Evolutionary conservation across 2,113 vertebrate genomes (phyloP).

Genomic region (Lepisosteus oculatus): DNA sequence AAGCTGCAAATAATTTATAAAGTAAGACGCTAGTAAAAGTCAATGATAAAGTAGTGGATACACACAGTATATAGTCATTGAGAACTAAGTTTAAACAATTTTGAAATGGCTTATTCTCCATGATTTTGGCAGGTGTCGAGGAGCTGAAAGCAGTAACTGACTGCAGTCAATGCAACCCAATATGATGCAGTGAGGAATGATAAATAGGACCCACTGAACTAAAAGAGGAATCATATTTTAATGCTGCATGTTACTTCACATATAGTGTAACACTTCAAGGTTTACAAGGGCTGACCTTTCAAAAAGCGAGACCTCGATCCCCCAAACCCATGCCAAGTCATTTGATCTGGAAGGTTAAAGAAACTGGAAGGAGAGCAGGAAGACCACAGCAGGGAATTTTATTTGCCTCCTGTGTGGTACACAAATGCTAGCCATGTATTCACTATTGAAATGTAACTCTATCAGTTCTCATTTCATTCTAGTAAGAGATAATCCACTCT

Average conservation of each 20-base stretch:
- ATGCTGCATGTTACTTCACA: background rate
- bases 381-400: too few relatives aligned
- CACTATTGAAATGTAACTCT: too few relatives aligned
- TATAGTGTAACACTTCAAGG: background rate
- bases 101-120: background rate
- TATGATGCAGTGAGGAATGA: background rate
- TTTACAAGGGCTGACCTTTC: background rate
- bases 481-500: too few relatives aligned
- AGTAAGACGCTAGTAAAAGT: too few relatives aligned
- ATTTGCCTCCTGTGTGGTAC: too few relatives aligned
- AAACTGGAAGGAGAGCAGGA: too few relatives aligned
- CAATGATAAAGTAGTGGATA: too few relatives aligned
- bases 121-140: too few relatives aligned
- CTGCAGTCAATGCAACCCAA: background rate
- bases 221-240: conserved; percentile 8
- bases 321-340: background rate
- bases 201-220: background rate
- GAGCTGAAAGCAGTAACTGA: background rate
- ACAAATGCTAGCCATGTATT: too few relatives aligned
- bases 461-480: too few relatives aligned
- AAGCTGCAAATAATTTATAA: too few relatives aligned
- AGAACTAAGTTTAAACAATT: background rate
- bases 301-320: conserved; percentile 1
- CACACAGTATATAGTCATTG: background rate
- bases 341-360: background rate